Evolutionary conservation across 2,113 vertebrate genomes (phyloP).

Genomic region (Hymenochirus boettgeri): DNA sequence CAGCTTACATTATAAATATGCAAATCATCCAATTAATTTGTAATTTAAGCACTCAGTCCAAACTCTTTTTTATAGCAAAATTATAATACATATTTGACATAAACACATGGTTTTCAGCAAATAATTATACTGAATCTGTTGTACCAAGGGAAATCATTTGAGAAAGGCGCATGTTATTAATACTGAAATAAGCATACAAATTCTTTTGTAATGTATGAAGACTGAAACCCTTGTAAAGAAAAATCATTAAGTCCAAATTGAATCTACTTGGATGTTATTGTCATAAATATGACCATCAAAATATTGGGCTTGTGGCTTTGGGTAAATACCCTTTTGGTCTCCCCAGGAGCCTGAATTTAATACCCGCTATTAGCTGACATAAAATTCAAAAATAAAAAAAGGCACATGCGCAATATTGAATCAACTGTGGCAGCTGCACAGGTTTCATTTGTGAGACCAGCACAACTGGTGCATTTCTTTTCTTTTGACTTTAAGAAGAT

Average conservation of each 20-base stretch:
- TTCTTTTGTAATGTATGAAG: constrained; percentile 15
- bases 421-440: too few species aligned
- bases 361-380: too few species aligned
- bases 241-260: constrained; percentile 1
- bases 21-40: constrained; percentile 42
- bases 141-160: constrained; percentile 37
- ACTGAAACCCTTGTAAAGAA: constrained; percentile 16
- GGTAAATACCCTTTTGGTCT: too few species aligned
- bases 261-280: neutral
- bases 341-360: too few species aligned
- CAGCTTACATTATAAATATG: constrained; percentile 32
- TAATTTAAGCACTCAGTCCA: constrained; percentile 37
- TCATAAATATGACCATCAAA: neutral
- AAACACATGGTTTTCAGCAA: constrained; percentile 42
- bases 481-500: too few species aligned
- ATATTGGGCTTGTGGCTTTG: too few species aligned
- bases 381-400: too few species aligned
- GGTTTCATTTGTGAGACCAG: too few species aligned
- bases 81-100: constrained; percentile 40
- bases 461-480: too few species aligned
- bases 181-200: constrained; percentile 30
- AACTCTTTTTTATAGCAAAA: constrained; percentile 39
- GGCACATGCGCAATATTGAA: too few species aligned
- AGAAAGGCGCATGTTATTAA: constrained; percentile 35
- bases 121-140: constrained; percentile 40